Percentiles rank a stretch among this genome's conserved stretches.
phyloP scores from a whole-genome alignment of 2,888 invertebrate species.

The Agriopis marginaria region DNA sequence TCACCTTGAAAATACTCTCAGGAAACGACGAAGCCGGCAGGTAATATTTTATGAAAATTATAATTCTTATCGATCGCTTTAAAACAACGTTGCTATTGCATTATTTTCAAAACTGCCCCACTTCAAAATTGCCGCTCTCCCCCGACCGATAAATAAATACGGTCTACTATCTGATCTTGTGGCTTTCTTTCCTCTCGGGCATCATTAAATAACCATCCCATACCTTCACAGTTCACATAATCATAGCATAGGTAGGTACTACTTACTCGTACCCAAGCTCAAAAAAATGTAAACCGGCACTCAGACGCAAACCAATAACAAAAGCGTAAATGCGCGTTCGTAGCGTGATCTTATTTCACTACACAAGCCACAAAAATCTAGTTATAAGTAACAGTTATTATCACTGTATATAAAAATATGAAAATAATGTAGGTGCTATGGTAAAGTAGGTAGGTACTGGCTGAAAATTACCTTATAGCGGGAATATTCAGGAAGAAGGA shows the following conservation, averaged over 20 bases:
- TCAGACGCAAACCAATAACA: slow-evolving; percentile 61
- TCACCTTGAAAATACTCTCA: too few species aligned
- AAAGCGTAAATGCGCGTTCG: slow-evolving; percentile 51
- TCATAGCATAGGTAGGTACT: slow-evolving; percentile 10
- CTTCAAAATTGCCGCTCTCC: too few species aligned
- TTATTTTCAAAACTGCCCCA: too few species aligned
- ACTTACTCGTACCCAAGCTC: background rate
- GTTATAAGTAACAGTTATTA: slow-evolving; percentile 15
- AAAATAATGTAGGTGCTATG: background rate
- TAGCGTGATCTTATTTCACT: slow-evolving; percentile 47
- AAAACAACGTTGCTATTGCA: too few species aligned
- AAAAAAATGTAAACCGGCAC: slow-evolving; percentile 47
- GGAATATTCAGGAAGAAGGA: slow-evolving; percentile 62
- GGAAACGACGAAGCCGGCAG: too few species aligned
- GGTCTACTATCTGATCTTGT: background rate
- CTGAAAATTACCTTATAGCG: slow-evolving; percentile 68
- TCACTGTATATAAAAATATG: slow-evolving; percentile 42
- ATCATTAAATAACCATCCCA: slow-evolving; percentile 1
- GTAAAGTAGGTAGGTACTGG: slow-evolving; percentile 31
- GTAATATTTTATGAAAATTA: too few species aligned
- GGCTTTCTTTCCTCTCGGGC: background rate
- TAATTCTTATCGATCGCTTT: too few species aligned
- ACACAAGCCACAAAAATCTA: slow-evolving; percentile 16
- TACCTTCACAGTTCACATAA: slow-evolving; percentile 18
- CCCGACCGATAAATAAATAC: too few species aligned